A percentile compares a stretch with the other conserved stretches of the same genome.
phyloP scores from a whole-genome alignment of 2,113 vertebrate genomes.

The pig (Sus scrofa) region T2T-Sscrofa CM000825.6:65786501-65787000 shows the following conservation, averaged over 20 bases:
- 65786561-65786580: not conserved
- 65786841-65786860: rapidly evolving
- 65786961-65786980: not conserved
- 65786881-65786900: not conserved
- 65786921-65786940: not conserved
- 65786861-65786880: not conserved
- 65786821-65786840: not conserved
- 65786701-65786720: not conserved
- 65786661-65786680: not conserved
- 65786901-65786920: rapidly evolving
- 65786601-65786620: not conserved
- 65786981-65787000: not conserved
- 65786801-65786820: not conserved
- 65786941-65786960: not conserved
- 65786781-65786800: not conserved
- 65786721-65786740: not conserved
- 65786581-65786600: not conserved
- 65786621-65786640: rapidly evolving
- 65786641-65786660: rapidly evolving
- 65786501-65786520: not conserved
- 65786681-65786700: no score
- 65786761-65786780: not conserved
- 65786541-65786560: not conserved
- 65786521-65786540: rapidly evolving
- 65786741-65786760: not conserved